Base-by-base conservation (phyloP, 2,113 vertebrate species). In the Seriola aureovittata region DNA sequence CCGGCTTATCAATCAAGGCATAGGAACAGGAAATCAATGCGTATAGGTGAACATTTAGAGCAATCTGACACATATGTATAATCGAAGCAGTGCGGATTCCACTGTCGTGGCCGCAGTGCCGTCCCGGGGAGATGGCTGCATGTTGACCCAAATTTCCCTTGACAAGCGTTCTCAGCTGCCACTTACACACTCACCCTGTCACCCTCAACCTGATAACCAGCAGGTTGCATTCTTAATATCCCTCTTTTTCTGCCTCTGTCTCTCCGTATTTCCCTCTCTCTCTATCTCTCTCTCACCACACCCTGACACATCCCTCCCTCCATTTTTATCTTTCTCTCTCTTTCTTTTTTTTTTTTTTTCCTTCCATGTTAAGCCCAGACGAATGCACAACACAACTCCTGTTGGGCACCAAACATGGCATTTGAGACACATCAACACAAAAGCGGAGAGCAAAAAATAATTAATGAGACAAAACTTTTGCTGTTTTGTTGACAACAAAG, bases 401-500 rank as follows among this genome's bases (percentile, higher is more conserved):
- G 19, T 78, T 36, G 12, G 69, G 63, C 73, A 21, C 73, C 52
- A 23, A 84, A 86, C 85, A 63, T 17, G 72, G 81, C 82, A 69
- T 88, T 75, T 75, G 79, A 87, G 84, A 80, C 79, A 11, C 75
- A 36, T 16, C 32, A 44, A 54, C 78, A 67, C 87, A 75, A 67
- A 82, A 79, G 79, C 80, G 57, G 85, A 72, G 85, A 68, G 73
- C 80, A 58, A 87, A 87, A 81, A 88, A 88, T 87, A 86, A 91
- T 90, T 88, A 90, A 92, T 71, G 79, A 90, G 86, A 90, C 71
- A 85, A 88, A 90, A 89, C 79, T 91, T 88, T 81, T 21, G 40
- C 79, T 81, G 75, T 86, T 91, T 91, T 91, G 85, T 85, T 25
- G 79, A 88, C 85, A 85, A 90, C 83, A 89, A 81, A 90, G 82